Evolutionary conservation across 2,888 invertebrate genomes (phyloP), one percentile per base, ranked within the genome.

Genomic region (Epinotia brunnichana): DNA sequence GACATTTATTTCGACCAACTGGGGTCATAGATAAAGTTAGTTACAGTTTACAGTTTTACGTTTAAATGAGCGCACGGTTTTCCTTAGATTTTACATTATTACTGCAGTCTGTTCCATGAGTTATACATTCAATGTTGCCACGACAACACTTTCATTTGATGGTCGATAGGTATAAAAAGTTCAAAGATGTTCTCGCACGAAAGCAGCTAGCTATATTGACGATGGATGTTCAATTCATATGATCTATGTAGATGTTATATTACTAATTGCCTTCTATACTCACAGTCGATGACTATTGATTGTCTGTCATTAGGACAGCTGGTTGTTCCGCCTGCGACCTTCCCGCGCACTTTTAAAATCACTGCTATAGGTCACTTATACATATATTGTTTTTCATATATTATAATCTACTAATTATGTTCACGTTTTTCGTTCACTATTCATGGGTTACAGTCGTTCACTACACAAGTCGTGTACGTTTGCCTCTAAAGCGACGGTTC

Each of bases 201-300:
- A n/a, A 44, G 15, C n/a, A 44, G 15, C 2, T n/a, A 48, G 3
- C 48, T 0, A 5, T 48, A 13, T 48, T 5, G 2, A n/a, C 7
- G n/a, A 4, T 48, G 21, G 29, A 29, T 48, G 62, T 48, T 62
- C 48, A 62, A 62, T 62, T 62, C 10, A 62, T 29, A 2, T 11
- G 24, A 48, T 11, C 9, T 48, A n/a, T n/a, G n/a, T n/a, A 48
- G n/a, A 48, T 62, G 48, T 48, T 62, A 29, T n/a, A 62, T 48
- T 3, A 11, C 21, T 44, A 35, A 44, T 44, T 44, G 19, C 44
- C 29, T 57, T 15, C 9, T n/a, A 57, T 57, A 57, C 57, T 57
- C 29, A 29, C 57, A 29, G 29, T 57, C 15, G 15, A 57, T 29
- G 24, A n/a, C 57, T 57, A 57, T 57, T 57, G 57, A 57, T 57